Percentiles rank a stretch among this genome's conserved stretches.
Conservation (phyloP, 2,888 invertebrate genomes). For the Aquatica leii region DNA sequence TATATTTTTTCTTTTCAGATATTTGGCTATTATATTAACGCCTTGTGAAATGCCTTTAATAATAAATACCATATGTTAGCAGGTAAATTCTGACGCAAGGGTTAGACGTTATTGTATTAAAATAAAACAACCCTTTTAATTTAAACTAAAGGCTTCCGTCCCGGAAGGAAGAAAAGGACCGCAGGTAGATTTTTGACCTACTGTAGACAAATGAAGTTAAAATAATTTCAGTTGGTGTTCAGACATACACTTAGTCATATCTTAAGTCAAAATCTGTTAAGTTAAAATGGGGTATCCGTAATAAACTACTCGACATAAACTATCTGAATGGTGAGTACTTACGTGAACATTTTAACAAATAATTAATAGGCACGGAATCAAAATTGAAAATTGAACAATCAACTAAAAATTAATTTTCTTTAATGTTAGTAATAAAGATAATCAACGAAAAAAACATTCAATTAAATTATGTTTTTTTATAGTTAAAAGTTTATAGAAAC, state of each 20-base stretch:
- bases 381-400: no score
- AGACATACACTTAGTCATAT: slow-evolving; percentile 54
- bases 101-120: slow-evolving; percentile 53
- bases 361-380: no score
- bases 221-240: slow-evolving; percentile 57
- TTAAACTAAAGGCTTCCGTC: slow-evolving; percentile 50
- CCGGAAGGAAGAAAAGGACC: slow-evolving; percentile 60
- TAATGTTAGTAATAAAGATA: no score
- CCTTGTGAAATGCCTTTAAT: slow-evolving; percentile 15
- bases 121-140: slow-evolving; percentile 57
- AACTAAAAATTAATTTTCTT: no score
- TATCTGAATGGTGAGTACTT: slow-evolving; percentile 3
- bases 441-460: no score
- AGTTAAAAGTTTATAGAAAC: no score
- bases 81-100: slow-evolving; percentile 56
- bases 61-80: slow-evolving; percentile 57
- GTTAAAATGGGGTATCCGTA: slow-evolving; percentile 13
- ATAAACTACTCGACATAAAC: slow-evolving; percentile 4
- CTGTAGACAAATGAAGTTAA: slow-evolving; percentile 50
- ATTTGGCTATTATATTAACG: slow-evolving; percentile 4
- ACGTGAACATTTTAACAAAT: no score
- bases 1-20: background rate
- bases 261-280: slow-evolving; percentile 24
- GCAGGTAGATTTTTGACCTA: slow-evolving; percentile 59
- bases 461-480: no score